Percentiles rank a stretch among this genome's conserved stretches.
These are phyloP conservation scores for Seira musarum DNA, from an alignment of 2,888 invertebrate genomes.

Conservation along the genomic window DNA sequence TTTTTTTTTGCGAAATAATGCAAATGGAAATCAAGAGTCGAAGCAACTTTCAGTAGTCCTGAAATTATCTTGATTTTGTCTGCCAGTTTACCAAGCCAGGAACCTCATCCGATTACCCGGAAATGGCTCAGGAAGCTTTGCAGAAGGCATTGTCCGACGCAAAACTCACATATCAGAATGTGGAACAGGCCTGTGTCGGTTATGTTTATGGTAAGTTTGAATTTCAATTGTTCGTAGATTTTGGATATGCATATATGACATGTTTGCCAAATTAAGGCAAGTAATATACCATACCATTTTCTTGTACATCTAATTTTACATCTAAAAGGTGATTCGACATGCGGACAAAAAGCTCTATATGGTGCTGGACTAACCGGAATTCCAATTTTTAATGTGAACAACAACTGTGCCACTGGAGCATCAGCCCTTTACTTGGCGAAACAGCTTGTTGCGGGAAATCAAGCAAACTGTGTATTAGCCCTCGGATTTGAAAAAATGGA, in stretches of 20 bases:
- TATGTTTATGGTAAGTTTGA: constrained; percentile 84
- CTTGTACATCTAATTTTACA: not conserved
- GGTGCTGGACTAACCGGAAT: constrained; percentile 96
- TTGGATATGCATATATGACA: too few species aligned
- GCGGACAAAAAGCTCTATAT: constrained; percentile 95
- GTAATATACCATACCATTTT: constrained; percentile 2
- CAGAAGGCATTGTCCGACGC: constrained; percentile 90
- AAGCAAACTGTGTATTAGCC: constrained; percentile 90
- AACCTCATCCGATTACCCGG: constrained; percentile 89
- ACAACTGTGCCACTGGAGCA: constrained; percentile 98
- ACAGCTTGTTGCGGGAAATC: constrained; percentile 91
- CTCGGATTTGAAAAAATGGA: constrained; percentile 99
- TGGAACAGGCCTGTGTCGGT: constrained; percentile 93
- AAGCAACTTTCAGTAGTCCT: not conserved
- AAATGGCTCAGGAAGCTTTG: constrained; percentile 95
- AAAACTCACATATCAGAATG: constrained; percentile 80
- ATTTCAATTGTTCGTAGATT: too few species aligned
- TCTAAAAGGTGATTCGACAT: constrained; percentile 86
- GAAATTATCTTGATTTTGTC: not conserved
- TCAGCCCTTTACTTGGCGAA: constrained; percentile 92
- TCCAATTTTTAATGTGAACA: constrained; percentile 98
- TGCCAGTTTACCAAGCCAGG: constrained; percentile 93
- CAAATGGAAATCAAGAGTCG: not conserved
- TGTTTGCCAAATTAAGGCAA: not conserved
- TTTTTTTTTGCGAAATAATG: constrained; percentile 62